phyloP scores from a whole-genome alignment of 2,797 vertebrate genomes.

The Pseudochromis fuscus region DNA sequence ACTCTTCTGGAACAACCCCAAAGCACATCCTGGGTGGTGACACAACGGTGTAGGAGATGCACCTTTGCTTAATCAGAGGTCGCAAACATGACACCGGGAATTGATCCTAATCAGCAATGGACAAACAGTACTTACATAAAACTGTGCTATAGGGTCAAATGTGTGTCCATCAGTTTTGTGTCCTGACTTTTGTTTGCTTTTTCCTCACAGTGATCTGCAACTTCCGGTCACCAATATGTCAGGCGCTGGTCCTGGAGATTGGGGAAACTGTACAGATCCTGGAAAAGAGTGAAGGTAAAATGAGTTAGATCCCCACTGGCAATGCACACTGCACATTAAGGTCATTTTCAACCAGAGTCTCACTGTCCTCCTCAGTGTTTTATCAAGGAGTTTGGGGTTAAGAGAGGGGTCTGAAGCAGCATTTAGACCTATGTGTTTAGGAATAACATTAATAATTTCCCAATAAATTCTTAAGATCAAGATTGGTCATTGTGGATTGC shows the following conservation, averaged over 20 bases:
- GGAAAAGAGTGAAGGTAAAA: conserved; percentile 98
- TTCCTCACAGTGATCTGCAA: conserved; percentile 92
- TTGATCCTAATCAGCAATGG: conserved; percentile 1
- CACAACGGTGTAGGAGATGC: conserved; percentile 2
- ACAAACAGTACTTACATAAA: background rate
- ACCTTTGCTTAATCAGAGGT: conserved; percentile 42
- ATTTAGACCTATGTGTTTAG: background rate
- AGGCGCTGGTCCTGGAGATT: conserved; percentile 95
- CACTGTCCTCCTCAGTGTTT: background rate
- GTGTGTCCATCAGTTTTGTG: conserved; percentile 6
- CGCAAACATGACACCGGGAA: conserved; percentile 25
- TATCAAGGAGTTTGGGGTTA: background rate
- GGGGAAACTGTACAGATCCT: conserved; percentile 98
- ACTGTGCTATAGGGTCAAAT: conserved; percentile 2
- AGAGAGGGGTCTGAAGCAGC: background rate
- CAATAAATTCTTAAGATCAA: background rate
- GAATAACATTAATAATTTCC: background rate
- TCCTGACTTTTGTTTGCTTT: conserved; percentile 19
- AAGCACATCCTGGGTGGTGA: conserved; percentile 41
- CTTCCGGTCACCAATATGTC: conserved; percentile 93
- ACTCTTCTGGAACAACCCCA: conserved; percentile 22
- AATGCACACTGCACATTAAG: background rate
- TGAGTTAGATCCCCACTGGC: background rate
- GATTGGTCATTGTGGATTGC: background rate
- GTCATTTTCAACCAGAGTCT: background rate